Conservation (phyloP, 2,113 vertebrate species). For the Nesospiza acunhae region DNA sequence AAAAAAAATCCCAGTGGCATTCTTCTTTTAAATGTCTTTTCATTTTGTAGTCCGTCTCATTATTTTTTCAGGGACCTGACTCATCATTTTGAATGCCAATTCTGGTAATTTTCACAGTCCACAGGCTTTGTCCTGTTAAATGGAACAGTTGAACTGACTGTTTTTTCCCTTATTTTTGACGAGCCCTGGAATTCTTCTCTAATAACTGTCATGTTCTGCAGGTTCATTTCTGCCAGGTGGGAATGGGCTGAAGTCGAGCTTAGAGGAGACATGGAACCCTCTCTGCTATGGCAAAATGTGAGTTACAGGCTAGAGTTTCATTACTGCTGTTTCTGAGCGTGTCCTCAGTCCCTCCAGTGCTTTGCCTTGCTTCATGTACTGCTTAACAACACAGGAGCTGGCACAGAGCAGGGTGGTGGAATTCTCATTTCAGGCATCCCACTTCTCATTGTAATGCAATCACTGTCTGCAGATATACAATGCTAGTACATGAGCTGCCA, state of each 20-base stretch:
- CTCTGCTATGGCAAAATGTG: not conserved
- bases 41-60: conserved; percentile 4
- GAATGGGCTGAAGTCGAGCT: not conserved
- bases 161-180: not conserved
- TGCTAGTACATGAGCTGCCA: conserved; percentile 38
- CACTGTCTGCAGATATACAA: conserved; percentile 20
- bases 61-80: conserved; percentile 27
- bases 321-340: not conserved
- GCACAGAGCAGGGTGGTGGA: not conserved
- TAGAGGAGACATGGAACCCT: not conserved
- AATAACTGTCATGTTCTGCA: not conserved
- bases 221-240: not conserved
- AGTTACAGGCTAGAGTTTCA: not conserved
- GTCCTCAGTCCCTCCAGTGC: not conserved
- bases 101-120: conserved; percentile 20
- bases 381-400: conserved; percentile 18
- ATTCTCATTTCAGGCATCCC: conserved; percentile 20
- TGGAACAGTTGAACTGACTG: not conserved
- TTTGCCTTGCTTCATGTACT: conserved; percentile 26
- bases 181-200: not conserved
- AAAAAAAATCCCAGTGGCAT: not conserved
- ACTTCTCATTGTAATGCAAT: conserved; percentile 38
- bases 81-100: conserved; percentile 38
- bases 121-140: conserved; percentile 24
- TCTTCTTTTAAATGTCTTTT: conserved; percentile 28